These are phyloP conservation scores for Paradisaea rubra DNA, from an alignment of 2,113 vertebrate species.

Conservation along the genomic window DNA sequence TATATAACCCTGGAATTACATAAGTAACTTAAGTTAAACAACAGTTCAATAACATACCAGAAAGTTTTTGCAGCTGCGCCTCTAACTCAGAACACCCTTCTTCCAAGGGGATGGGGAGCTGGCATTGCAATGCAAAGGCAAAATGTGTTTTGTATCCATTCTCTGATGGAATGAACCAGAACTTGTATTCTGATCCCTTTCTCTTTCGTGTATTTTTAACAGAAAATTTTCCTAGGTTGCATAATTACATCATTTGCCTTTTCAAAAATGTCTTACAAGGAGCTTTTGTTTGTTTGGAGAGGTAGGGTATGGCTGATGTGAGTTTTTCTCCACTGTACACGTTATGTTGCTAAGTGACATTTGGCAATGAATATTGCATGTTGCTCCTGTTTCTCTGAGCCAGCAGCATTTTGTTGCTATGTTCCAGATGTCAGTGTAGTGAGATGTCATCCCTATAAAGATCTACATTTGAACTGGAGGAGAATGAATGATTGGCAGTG, in stretches of 20 bases:
- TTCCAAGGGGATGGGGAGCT: neutral
- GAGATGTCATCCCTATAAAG: slow-evolving; percentile 36
- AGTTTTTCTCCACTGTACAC: slow-evolving; percentile 18
- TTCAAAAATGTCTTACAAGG: neutral
- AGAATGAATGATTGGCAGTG: slow-evolving; percentile 12
- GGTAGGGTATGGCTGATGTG: neutral
- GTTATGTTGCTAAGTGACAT: slow-evolving; percentile 56
- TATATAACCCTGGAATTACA: neutral
- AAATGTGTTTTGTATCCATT: neutral
- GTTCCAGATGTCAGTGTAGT: slow-evolving; percentile 58
- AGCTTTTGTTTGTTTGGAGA: slow-evolving; percentile 14
- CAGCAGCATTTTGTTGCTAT: slow-evolving; percentile 47
- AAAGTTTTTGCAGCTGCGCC: neutral
- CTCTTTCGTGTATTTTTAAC: neutral
- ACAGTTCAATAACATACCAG: neutral
- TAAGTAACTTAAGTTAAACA: neutral
- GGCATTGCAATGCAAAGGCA: neutral
- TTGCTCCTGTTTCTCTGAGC: slow-evolving; percentile 40
- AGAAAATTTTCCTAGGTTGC: neutral
- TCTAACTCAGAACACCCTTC: neutral
- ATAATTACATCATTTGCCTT: neutral
- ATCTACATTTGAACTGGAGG: slow-evolving; percentile 15
- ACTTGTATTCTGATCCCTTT: neutral
- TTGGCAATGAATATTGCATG: slow-evolving; percentile 38
- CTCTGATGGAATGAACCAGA: neutral